Base-by-base conservation (phyloP, 2,113 vertebrate genomes). In the Anolis carolinensis region DNA sequence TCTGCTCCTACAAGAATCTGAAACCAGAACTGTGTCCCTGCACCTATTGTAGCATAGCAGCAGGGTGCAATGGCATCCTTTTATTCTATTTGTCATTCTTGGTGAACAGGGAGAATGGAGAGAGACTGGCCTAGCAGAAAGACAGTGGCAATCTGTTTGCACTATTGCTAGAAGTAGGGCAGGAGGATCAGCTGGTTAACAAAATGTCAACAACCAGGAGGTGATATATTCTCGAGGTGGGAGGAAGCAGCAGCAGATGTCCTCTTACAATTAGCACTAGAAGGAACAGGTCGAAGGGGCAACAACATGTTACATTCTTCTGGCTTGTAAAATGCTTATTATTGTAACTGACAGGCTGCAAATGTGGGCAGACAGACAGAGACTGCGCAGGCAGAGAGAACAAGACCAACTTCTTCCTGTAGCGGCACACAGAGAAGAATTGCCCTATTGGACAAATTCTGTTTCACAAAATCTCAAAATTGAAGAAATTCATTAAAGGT, bases 181-280 rank as follows among this genome's bases (percentile, higher is more conserved):
- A 72, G 34, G 9, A 87, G 86, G 6, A 10, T 7, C 84, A 63
- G 0, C 27, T 16, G 23, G 21, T 67, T 39, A 32, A 55, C 59
- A 73, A 89, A 90, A 76, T 88, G 85, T 48, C 5, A 81, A 77
- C 32, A 44, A 39, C 39, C 55, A 79, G 20, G 30, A 65, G 32
- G 50, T 9, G 30, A 62, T 36, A 67, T n/a, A 62, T 36, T 70
- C 18, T 13, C 1, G 62, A 34, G 16, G 30, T n/a, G 14, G 5
- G 18, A 50, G 25, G 13, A 52, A 30, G 44, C n/a, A 34, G 63
- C 7, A 75, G 5, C 5, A 68, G 20, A 39, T 63, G 25, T 18
- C 72, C 27, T 7, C 6, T 30, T 79, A 48, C 14, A 44, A 23
- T 62, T 14, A 75, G 55, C 39, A 48, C 25, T 44, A 65, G 30